A percentile compares a stretch with the other conserved stretches of the same genome.
Evolutionary conservation across 2,888 invertebrate genomes (phyloP).

Genomic region (Amphipyra tragopoginis): DNA sequence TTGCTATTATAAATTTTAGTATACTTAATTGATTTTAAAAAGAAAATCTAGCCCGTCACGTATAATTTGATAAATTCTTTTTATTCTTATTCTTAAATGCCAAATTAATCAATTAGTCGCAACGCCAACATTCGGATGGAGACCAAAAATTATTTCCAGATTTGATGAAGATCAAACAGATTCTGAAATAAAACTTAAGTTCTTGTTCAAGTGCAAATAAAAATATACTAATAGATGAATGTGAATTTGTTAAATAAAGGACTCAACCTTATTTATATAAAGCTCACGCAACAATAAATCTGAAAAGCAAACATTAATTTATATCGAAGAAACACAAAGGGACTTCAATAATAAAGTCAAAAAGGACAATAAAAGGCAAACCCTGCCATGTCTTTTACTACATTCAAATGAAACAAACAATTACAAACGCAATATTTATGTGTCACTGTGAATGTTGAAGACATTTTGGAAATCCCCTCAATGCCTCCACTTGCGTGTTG

Average conservation of each 20-base stretch:
- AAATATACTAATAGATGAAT: background rate
- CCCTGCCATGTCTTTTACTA: background rate
- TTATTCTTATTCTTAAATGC: too few relatives aligned
- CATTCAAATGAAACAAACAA: conserved; percentile 17
- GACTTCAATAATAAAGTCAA: conserved; percentile 17
- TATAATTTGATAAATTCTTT: too few relatives aligned
- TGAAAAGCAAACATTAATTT: background rate
- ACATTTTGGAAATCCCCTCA: conserved; percentile 29
- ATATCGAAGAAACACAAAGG: conserved; percentile 18
- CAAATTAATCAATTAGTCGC: background rate
- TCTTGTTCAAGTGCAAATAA: background rate
- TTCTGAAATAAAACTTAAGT: background rate
- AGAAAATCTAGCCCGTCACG: too few relatives aligned
- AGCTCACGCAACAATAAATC: background rate
- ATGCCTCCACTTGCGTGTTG: conserved; percentile 20
- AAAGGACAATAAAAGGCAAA: conserved; percentile 22
- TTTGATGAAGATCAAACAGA: background rate
- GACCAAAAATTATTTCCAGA: too few relatives aligned
- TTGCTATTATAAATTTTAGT: background rate
- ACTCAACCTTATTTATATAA: background rate
- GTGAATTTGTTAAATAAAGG: background rate
- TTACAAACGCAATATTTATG: conserved; percentile 26
- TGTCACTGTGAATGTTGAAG: conserved; percentile 35
- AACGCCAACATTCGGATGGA: too few relatives aligned
- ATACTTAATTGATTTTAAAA: background rate